Evolutionary conservation across 2,113 vertebrate species (phyloP).

Genomic region (Microcebus murinus): DNA sequence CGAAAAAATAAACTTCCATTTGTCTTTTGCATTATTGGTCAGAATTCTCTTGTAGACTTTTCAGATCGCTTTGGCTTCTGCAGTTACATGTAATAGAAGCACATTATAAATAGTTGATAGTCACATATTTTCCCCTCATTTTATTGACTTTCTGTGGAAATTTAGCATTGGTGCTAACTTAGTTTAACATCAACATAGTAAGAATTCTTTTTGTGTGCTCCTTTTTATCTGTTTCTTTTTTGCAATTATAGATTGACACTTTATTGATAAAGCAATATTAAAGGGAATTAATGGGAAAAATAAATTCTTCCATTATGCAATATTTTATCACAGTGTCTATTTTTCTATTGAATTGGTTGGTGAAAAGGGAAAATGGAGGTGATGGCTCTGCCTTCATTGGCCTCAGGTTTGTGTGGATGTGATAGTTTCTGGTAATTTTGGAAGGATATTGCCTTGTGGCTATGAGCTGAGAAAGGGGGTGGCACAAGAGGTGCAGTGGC

Average conservation of each 20-base stretch:
- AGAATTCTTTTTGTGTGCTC: background rate
- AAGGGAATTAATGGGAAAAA: background rate
- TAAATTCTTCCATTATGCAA: background rate
- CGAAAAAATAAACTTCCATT: background rate
- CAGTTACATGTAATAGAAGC: background rate
- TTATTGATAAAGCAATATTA: background rate
- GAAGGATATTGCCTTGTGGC: background rate
- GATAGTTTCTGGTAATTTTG: background rate
- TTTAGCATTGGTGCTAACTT: background rate
- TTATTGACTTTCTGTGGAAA: background rate
- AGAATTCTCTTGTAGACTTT: background rate
- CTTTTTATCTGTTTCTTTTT: background rate
- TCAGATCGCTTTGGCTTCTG: background rate
- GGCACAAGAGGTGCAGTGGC: fast-evolving
- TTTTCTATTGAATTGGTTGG: background rate
- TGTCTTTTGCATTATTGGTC: background rate
- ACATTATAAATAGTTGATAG: background rate
- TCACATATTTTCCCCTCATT: background rate
- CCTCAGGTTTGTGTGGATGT: background rate
- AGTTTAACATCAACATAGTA: background rate
- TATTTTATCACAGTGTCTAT: background rate
- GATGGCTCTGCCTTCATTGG: background rate
- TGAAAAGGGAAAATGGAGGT: background rate
- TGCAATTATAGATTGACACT: background rate
- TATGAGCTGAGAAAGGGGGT: background rate